Conservation (phyloP, 2,797 vertebrate genomes). For the Semotilus atromaculatus region DNA sequence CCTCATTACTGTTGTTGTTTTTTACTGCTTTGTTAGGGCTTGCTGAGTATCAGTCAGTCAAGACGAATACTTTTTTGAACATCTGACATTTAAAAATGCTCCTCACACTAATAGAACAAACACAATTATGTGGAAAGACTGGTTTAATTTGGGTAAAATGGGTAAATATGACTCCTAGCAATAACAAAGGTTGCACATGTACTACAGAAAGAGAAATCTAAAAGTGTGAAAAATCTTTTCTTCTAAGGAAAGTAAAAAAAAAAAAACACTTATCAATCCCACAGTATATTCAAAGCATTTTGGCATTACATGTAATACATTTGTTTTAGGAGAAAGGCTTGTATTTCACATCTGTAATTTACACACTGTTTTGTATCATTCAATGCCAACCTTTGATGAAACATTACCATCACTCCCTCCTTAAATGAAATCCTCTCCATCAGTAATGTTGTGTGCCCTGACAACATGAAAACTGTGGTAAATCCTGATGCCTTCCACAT, state of each 20-base stretch:
- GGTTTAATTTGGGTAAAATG: not conserved
- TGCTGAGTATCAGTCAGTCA: slow-evolving; percentile 41
- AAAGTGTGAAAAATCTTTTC: not conserved
- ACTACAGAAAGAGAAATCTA: not conserved
- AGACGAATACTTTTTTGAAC: slow-evolving; percentile 46
- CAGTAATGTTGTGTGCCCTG: no score
- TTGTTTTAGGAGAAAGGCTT: no score
- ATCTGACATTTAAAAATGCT: slow-evolving; percentile 41
- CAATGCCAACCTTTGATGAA: no score
- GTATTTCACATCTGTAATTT: no score
- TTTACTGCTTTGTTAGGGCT: slow-evolving; percentile 57
- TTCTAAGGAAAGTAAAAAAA: no score
- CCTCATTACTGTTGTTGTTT: slow-evolving; percentile 44
- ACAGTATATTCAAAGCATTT: no score
- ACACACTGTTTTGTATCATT: no score
- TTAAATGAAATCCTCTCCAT: no score
- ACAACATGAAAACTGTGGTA: no score
- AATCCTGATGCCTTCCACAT: no score
- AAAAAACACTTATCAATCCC: not conserved
- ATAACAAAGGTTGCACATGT: not conserved
- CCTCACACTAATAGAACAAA: slow-evolving; percentile 30
- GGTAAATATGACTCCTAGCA: slow-evolving; percentile 2
- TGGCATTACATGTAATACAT: no score
- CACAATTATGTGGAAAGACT: slow-evolving; percentile 17
- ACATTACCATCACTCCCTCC: no score